Evolutionary conservation across 92 coral and sea anemone genomes (phyloP).

Genomic region (Zoanthus sansibaricus): DNA sequence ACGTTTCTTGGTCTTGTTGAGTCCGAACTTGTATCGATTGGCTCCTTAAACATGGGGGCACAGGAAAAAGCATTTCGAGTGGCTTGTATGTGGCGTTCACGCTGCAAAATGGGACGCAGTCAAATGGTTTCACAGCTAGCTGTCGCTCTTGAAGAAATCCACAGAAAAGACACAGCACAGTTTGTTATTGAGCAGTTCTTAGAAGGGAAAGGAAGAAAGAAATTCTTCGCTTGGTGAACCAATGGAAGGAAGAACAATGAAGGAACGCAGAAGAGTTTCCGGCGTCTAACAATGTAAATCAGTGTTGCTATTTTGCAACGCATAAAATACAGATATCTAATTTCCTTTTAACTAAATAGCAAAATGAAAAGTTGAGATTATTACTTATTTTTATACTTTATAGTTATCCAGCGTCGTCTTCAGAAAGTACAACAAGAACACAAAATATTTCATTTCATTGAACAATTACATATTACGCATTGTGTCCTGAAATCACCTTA

Average conservation of each 20-base stretch:
- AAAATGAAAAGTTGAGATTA: too few relatives aligned
- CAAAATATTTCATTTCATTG: too few relatives aligned
- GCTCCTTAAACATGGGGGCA: conserved; percentile 83
- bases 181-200: conserved; percentile 94
- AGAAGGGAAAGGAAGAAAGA: conserved; percentile 88
- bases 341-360: too few relatives aligned
- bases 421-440: too few relatives aligned
- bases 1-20: conserved; percentile 89
- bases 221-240: conserved; percentile 88
- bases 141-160: conserved; percentile 89
- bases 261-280: too few relatives aligned
- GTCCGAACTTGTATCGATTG: conserved; percentile 77
- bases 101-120: conserved; percentile 68
- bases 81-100: conserved; percentile 82
- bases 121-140: conserved; percentile 94
- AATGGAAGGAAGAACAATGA: neutral
- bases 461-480: too few relatives aligned
- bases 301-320: too few relatives aligned
- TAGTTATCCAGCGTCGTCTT: too few relatives aligned
- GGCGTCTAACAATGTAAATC: too few relatives aligned
- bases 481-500: too few relatives aligned
- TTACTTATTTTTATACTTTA: too few relatives aligned
- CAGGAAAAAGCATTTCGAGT: conserved; percentile 96
- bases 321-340: too few relatives aligned
- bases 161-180: conserved; percentile 93